These are phyloP conservation scores for Sphaerodactylus townsendi DNA, from an alignment of 2,113 vertebrate species.

Conservation along the genomic window DNA sequence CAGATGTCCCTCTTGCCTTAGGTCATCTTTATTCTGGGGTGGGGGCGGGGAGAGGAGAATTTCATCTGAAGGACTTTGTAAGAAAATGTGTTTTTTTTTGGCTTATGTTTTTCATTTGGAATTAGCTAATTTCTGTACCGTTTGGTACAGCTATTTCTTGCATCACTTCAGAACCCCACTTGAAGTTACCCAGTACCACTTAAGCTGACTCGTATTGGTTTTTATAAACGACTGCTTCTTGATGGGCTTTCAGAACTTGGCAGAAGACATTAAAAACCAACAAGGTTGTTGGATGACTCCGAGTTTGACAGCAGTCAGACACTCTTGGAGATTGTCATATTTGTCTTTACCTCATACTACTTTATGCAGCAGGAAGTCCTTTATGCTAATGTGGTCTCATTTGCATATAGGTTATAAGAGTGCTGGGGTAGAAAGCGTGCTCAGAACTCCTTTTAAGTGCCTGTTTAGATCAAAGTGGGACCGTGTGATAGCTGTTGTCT, in stretches of 20 bases:
- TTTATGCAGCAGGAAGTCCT: constrained; percentile 72
- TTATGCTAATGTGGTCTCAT: constrained; percentile 81
- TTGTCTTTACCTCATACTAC: constrained; percentile 56
- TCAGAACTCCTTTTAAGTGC: constrained; percentile 79
- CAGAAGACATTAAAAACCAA: constrained; percentile 46
- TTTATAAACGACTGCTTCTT: constrained; percentile 14
- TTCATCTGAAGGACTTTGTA: fast-evolving
- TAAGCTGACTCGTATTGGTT: fast-evolving
- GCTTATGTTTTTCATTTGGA: neutral
- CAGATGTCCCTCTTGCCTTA: neutral
- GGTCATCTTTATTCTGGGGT: fast-evolving
- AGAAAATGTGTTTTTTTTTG: fast-evolving
- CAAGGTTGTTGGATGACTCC: constrained; percentile 47
- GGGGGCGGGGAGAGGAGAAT: fast-evolving
- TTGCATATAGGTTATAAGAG: constrained; percentile 87
- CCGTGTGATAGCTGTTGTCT: constrained; percentile 85
- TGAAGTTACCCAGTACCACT: constrained; percentile 20
- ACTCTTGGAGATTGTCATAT: constrained; percentile 63
- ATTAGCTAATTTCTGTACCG: fast-evolving
- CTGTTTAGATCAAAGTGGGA: constrained; percentile 89
- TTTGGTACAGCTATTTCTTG: fast-evolving
- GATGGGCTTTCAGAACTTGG: constrained; percentile 39
- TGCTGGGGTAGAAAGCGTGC: constrained; percentile 71
- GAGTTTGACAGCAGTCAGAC: constrained; percentile 64
- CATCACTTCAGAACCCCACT: neutral